Base-by-base conservation (phyloP, 2,113 vertebrate species). In the Rostratula benghalensis region DNA sequence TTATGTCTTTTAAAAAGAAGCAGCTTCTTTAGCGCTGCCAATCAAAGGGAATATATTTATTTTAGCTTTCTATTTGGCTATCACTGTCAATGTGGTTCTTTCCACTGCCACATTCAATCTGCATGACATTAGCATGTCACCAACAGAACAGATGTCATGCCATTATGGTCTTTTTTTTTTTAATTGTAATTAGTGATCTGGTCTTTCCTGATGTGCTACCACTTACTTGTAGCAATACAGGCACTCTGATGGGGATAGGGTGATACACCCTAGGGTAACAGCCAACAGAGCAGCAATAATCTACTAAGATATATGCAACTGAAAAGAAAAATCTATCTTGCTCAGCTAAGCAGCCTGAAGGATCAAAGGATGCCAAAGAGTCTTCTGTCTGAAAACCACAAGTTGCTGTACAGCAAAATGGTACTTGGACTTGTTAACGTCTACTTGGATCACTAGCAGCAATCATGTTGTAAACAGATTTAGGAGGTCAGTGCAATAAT, bases 221-320 rank as follows among this genome's bases (percentile, higher is more conserved):
- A 89, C 77, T 93, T 90, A 84, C 89, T 97, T 63, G 63, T 64
- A 97, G 96, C 69, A 78, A 80, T 77, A 54, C 1, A 90, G 46
- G 59, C 31, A 6, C 70, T 76, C 77, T 37, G 89, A 59, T 48
- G 56, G 54, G 68, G 61, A 82, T 28, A 56, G 53, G 51, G 60
- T 80, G 45, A 93, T 28, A 83, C 83, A 93, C 96, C 43, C 27
- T 39, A 31, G 28, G 94, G 45, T 92, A 94, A 97, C 85, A 97
- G 77, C 48, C 83, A 92, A 93, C 63, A 90, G 84, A 95, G 59
- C 50, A 46, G 69, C 73, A 95, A 80, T 57, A 92, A 94, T 73
- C 53, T 84, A 83, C 22, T 86, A 56, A 84, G 85, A 87, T 81
- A 91, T 61, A 90, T 93, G 88, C 92, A 94, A 70, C 53, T 67